Conservation (phyloP, 2,888 invertebrate genomes). For the Diogma glabrata region DNA sequence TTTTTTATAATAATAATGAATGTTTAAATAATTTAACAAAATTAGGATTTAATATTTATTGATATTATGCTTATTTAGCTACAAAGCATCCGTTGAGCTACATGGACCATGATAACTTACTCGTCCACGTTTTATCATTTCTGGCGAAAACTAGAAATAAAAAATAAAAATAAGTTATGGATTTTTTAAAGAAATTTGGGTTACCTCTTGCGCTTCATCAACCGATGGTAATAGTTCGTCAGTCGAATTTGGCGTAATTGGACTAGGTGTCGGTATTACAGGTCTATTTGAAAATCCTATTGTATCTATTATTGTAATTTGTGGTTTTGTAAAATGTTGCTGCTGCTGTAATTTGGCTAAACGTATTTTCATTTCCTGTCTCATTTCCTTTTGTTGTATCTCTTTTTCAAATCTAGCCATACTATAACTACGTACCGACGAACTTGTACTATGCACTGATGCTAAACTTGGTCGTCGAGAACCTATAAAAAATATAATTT, state of each 20-base stretch:
- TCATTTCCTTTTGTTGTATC: slow-evolving; percentile 66
- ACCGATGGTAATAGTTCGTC: slow-evolving; percentile 72
- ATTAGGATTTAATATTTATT: neutral
- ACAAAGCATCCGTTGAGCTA: slow-evolving; percentile 7
- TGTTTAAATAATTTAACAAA: too few species aligned
- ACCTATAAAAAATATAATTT: slow-evolving; percentile 41
- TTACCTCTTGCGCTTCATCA: slow-evolving; percentile 67
- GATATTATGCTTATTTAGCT: neutral
- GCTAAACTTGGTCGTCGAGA: slow-evolving; percentile 80
- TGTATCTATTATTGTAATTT: slow-evolving; percentile 39
- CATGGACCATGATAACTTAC: slow-evolving; percentile 7
- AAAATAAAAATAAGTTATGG: neutral
- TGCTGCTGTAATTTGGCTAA: slow-evolving; percentile 54
- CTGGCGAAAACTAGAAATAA: neutral
- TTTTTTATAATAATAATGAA: too few species aligned
- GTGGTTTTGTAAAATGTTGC: slow-evolving; percentile 39
- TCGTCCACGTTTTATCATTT: slow-evolving; percentile 3
- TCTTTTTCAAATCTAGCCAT: slow-evolving; percentile 69
- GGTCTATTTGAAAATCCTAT: slow-evolving; percentile 26
- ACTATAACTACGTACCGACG: slow-evolving; percentile 72
- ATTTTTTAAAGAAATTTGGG: too few species aligned
- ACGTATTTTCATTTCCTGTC: slow-evolving; percentile 64
- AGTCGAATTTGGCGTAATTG: slow-evolving; percentile 70
- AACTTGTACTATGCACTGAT: slow-evolving; percentile 73
- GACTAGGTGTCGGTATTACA: slow-evolving; percentile 52